phyloP scores from a whole-genome alignment of 1,140 invertebrate species.

The Hormaphis cornu region DNA sequence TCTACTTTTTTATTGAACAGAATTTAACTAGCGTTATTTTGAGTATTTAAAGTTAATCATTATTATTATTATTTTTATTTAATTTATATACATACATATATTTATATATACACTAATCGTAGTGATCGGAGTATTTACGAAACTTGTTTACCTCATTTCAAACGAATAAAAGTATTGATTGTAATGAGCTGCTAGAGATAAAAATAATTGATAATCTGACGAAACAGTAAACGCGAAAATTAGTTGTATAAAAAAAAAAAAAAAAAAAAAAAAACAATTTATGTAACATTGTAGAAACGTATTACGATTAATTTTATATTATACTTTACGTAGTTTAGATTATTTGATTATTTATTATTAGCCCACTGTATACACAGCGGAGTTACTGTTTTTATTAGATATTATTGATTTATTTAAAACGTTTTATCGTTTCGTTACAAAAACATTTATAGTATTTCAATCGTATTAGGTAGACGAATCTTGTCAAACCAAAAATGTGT shows the following conservation, averaged over 20 bases:
- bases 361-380: not conserved
- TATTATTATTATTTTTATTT: too few relatives aligned
- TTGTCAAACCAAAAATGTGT: not conserved
- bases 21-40: constrained; percentile 21
- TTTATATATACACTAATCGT: not conserved
- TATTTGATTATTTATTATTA: constrained; percentile 5
- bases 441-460: not conserved
- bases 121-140: not conserved
- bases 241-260: too few relatives aligned
- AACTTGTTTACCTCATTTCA: constrained; percentile 20
- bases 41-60: constrained; percentile 14
- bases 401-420: not conserved
- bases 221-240: not conserved
- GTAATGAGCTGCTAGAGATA: not conserved
- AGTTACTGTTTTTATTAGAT: not conserved
- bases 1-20: constrained; percentile 26
- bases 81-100: too few relatives aligned
- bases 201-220: not conserved
- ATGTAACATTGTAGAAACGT: too few relatives aligned
- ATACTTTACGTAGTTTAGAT: not conserved
- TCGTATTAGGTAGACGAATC: not conserved
- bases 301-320: too few relatives aligned
- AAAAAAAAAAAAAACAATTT: not conserved
- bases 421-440: not conserved
- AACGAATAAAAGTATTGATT: not conserved